Evolutionary conservation across 2,113 vertebrate species (phyloP).

Genomic region (Grus americana): DNA sequence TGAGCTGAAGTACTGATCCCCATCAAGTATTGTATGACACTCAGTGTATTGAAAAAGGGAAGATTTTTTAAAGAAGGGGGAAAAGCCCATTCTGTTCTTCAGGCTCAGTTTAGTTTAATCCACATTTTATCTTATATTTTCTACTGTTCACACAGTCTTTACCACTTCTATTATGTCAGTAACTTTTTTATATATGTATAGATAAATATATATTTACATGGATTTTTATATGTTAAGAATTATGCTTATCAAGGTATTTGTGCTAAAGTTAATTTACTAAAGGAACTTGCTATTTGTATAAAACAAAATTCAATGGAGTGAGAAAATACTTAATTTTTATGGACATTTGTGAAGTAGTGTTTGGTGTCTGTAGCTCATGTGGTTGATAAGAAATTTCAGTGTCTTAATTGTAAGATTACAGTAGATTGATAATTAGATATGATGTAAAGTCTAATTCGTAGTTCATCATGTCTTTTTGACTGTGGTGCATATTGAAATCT

Average conservation of each 20-base stretch:
- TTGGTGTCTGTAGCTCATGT: background rate
- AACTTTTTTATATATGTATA: background rate
- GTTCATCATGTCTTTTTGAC: background rate
- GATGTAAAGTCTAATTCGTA: background rate
- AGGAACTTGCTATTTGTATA: background rate
- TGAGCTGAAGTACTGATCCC: background rate
- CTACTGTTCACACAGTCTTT: background rate
- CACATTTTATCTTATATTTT: background rate
- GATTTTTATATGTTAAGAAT: background rate
- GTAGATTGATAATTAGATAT: background rate
- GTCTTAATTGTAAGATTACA: background rate
- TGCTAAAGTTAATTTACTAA: background rate
- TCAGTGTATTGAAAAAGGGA: background rate
- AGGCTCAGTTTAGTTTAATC: background rate
- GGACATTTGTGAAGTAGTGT: background rate
- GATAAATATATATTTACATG: background rate
- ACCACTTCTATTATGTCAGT: background rate
- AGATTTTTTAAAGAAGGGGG: background rate
- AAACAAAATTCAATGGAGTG: background rate
- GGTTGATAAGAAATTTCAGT: background rate
- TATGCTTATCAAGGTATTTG: background rate
- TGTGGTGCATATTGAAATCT: conserved; percentile 1
- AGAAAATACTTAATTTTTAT: background rate
- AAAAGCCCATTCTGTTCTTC: background rate
- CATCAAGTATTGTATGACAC: background rate